Evolutionary conservation across 2,888 invertebrate genomes (phyloP), one percentile per base, ranked within the genome.

Genomic region (Emmelina monodactyla): DNA sequence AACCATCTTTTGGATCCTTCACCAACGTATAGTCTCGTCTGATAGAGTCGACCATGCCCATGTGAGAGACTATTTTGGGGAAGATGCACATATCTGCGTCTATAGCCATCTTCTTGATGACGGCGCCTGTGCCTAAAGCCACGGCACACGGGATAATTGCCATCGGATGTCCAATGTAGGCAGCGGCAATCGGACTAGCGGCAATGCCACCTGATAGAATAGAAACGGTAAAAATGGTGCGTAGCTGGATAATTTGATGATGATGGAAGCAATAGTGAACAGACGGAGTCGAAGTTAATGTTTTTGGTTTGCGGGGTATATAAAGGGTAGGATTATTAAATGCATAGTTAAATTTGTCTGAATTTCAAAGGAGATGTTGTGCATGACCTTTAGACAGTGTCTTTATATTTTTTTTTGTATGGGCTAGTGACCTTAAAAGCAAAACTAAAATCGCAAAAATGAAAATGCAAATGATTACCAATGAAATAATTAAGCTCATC

Each of bases 131-230:
- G 1, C 75, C 76, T 1, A 78, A 47, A 0, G 39, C 37, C 1
- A 76, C 2, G 0, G 67, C 70, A 0, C 75, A 75, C 1, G 58
- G 37, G 0, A 73, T 32, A 0, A 72, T 5, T 0, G 57, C 70
- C 43, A 75, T 72, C 25, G 51, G 51, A 2, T 59, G 60, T 1
- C 68, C 52, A 0, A 68, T 12, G 39, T 72, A 75, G 12, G 41
- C 33, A 0, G 61, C 70, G 1, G 59, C 31, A 3, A 75, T 58
- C 0, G 78, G 76, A 0, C 72, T 71, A 34, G 73, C 72, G 0
- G 71, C 62, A 0, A 66, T 4, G 0, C 76, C 78, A 34, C 76
- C 78, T 75, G 42, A n/a, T n/a, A n/a, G n/a, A n/a, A n/a, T n/a
- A n/a, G n/a, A n/a, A n/a, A n/a, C n/a, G n/a, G n/a, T n/a, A n/a